phyloP scores from a whole-genome alignment of 2,113 vertebrate genomes.

The Tachysurus fulvidraco region DNA sequence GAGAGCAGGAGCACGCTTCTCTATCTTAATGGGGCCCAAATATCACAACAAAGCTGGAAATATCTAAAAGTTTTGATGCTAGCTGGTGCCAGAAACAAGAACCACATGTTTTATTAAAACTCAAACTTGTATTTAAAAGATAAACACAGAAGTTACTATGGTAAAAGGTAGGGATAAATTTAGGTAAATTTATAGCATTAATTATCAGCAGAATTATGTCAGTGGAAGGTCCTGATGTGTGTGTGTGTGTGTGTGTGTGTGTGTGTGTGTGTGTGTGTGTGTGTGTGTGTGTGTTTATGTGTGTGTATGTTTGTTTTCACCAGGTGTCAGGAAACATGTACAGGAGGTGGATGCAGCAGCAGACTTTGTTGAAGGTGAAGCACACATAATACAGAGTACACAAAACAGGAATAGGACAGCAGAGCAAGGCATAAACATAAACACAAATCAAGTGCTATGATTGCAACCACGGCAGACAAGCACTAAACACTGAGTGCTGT shows the following conservation, averaged over 20 bases:
- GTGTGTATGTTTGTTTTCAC: not conserved
- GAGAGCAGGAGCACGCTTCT: not conserved
- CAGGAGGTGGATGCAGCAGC: no score
- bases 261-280: not conserved
- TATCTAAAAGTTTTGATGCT: not conserved
- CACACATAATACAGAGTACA: no score
- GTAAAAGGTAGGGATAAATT: not conserved
- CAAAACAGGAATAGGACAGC: no score
- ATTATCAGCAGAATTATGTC: not conserved
- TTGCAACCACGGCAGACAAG: no score
- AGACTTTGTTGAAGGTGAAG: no score
- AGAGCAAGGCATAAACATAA: no score
- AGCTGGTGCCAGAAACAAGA: not conserved
- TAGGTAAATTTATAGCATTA: not conserved
- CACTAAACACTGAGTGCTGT: no score
- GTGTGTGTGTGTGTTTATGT: not conserved
- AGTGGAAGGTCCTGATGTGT: not conserved
- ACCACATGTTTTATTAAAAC: not conserved
- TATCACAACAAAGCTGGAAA: not conserved
- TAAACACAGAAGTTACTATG: not conserved
- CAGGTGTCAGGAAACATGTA: not conserved
- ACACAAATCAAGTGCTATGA: no score
- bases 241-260: not conserved
- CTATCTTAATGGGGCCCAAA: not conserved
- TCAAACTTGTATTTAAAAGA: not conserved